Evolutionary conservation across 2,113 vertebrate species (phyloP).

Genomic region (Campylomormyrus numenius): DNA sequence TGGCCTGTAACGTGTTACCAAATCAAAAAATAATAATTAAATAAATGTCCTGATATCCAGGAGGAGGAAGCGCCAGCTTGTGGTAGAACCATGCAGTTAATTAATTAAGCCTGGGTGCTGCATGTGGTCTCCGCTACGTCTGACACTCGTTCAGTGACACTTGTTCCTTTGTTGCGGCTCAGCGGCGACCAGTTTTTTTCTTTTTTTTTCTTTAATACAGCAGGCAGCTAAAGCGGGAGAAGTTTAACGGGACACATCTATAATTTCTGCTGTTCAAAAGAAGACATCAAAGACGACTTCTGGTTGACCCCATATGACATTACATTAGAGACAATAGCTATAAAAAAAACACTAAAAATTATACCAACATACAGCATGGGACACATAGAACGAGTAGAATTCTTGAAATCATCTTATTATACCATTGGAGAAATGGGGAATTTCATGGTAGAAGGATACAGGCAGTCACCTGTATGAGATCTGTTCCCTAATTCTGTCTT

Average conservation of each 20-base stretch:
- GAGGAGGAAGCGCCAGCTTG: not conserved
- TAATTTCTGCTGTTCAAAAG: conserved; percentile 47
- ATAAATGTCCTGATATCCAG: not conserved
- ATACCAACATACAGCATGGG: not conserved
- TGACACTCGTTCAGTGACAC: conserved; percentile 18
- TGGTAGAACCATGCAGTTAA: not conserved
- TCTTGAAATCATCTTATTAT: not conserved
- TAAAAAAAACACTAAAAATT: not conserved
- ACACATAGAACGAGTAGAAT: not conserved
- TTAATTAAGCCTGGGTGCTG: not conserved
- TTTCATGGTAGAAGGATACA: not conserved
- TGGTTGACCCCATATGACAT: conserved; percentile 24
- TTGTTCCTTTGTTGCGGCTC: conserved; percentile 34
- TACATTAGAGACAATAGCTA: not conserved
- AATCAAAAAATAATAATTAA: not conserved
- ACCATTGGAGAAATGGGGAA: not conserved
- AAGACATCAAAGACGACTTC: conserved; percentile 50
- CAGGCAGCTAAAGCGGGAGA: conserved; percentile 23
- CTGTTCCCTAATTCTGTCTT: not conserved
- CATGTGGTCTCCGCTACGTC: conserved; percentile 1
- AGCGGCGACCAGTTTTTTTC: conserved; percentile 31
- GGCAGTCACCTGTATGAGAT: not conserved
- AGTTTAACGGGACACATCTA: not conserved
- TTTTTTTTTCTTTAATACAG: conserved; percentile 41
- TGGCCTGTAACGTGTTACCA: no score